Percentiles rank a stretch among this genome's conserved stretches.
Evolutionary conservation across 2,797 vertebrate genomes (phyloP).

Genomic region (Liparis tanakae): DNA sequence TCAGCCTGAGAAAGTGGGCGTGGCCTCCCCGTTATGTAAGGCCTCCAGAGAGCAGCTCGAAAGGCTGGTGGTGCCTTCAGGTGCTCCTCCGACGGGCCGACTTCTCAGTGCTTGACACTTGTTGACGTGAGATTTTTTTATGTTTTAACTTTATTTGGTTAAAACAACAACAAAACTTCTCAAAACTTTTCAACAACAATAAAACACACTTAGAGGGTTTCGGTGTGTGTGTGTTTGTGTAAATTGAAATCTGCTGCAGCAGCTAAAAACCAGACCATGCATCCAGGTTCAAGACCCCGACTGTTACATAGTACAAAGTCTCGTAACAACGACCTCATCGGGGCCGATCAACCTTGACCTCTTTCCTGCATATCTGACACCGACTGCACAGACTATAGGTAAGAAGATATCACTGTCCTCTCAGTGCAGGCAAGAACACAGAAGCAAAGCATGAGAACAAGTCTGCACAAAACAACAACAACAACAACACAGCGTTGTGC

Average conservation of each 20-base stretch:
- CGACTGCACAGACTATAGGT: background rate
- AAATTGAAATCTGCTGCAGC: background rate
- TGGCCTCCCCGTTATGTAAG: conserved; percentile 74
- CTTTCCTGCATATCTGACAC: background rate
- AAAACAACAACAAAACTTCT: background rate
- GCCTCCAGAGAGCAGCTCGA: conserved; percentile 48
- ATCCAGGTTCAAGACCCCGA: background rate
- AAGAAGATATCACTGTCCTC: background rate
- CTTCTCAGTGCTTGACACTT: background rate
- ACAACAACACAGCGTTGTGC: background rate
- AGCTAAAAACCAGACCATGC: background rate
- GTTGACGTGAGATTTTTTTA: background rate
- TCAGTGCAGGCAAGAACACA: background rate
- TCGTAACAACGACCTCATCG: background rate
- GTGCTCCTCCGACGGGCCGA: conserved; percentile 12
- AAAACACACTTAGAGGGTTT: background rate
- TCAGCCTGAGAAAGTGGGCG: conserved; percentile 69
- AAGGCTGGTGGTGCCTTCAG: conserved; percentile 59
- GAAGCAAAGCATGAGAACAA: conserved; percentile 13
- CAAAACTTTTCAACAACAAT: background rate
- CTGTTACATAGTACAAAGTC: background rate
- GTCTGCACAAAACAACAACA: conserved; percentile 7
- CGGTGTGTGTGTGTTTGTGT: too few relatives aligned
- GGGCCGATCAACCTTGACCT: background rate
- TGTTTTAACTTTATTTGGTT: background rate